phyloP scores from a whole-genome alignment of 1,140 invertebrate genomes.

The Polypedilum vanderplanki region DNA sequence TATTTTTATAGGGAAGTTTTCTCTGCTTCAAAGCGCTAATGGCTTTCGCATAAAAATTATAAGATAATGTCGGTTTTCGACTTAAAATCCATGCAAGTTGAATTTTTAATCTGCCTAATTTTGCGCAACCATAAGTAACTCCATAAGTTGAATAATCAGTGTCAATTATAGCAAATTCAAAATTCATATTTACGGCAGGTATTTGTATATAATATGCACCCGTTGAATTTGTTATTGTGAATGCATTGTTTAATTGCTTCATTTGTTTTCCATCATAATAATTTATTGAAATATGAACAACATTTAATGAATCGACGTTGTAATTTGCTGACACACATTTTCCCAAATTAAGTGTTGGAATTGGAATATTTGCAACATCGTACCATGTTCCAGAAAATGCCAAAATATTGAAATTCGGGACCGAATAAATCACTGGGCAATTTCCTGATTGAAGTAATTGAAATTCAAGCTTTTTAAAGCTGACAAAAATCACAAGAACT shows the following conservation, averaged over 20 bases:
- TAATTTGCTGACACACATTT: not conserved
- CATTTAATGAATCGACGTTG: not conserved
- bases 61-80: not conserved
- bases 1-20: not conserved
- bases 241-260: not conserved
- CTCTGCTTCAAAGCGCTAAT: not conserved
- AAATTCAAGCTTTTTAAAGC: not conserved
- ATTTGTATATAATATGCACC: not conserved
- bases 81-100: not conserved
- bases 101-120: not conserved
- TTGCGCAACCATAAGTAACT: not conserved
- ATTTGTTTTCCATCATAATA: constrained; percentile 19
- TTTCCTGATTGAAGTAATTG: not conserved
- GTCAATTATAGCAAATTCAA: not conserved
- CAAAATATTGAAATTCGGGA: not conserved
- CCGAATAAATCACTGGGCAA: not conserved
- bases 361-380: not conserved
- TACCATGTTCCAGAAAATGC: not conserved
- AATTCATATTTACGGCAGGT: not conserved
- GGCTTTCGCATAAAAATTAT: not conserved
- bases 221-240: not conserved
- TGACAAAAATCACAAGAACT: not conserved
- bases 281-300: not conserved
- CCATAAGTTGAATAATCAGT: not conserved
- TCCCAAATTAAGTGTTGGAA: not conserved